A percentile compares a stretch with the other conserved stretches of the same genome.
phyloP scores from a whole-genome alignment of 2,888 invertebrate species.

The Acanthosoma haemorrhoidale region DNA sequence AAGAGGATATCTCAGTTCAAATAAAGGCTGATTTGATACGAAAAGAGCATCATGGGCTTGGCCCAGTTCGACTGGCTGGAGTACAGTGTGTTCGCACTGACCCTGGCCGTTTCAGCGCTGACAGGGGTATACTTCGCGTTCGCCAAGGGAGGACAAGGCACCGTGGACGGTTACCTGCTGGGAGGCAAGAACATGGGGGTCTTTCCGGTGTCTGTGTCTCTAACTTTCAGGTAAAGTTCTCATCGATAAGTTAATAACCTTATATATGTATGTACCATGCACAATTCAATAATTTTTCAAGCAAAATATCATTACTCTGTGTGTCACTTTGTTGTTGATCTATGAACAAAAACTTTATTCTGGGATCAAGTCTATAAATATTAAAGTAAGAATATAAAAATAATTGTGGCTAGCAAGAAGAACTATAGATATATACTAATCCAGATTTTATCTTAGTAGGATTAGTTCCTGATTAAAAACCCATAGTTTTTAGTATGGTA shows the following conservation, averaged over 20 bases:
- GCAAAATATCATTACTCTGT: too few relatives aligned
- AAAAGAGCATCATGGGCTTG: too few relatives aligned
- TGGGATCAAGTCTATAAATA: too few relatives aligned
- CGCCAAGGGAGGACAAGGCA: slow-evolving; percentile 32
- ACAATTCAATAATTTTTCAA: neutral
- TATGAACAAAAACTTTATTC: neutral
- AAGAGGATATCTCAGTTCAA: too few relatives aligned
- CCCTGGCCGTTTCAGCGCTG: slow-evolving; percentile 28
- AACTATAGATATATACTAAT: too few relatives aligned
- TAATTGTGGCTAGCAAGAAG: too few relatives aligned
- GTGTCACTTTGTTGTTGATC: too few relatives aligned
- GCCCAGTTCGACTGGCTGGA: slow-evolving; percentile 36
- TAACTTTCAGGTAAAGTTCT: slow-evolving; percentile 32
- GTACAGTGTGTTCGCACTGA: slow-evolving; percentile 31
- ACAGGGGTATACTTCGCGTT: slow-evolving; percentile 36
- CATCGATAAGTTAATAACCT: neutral
- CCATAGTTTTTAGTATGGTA: too few relatives aligned
- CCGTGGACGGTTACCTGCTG: slow-evolving; percentile 33
- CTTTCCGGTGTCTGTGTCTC: slow-evolving; percentile 35
- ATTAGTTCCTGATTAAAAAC: too few relatives aligned
- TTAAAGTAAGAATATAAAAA: too few relatives aligned
- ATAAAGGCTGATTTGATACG: too few relatives aligned
- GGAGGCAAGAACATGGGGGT: slow-evolving; percentile 36
- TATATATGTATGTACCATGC: neutral
- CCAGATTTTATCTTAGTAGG: too few relatives aligned